Conservation (phyloP, 2,888 invertebrate genomes). For the Dasypogon diadema region DNA sequence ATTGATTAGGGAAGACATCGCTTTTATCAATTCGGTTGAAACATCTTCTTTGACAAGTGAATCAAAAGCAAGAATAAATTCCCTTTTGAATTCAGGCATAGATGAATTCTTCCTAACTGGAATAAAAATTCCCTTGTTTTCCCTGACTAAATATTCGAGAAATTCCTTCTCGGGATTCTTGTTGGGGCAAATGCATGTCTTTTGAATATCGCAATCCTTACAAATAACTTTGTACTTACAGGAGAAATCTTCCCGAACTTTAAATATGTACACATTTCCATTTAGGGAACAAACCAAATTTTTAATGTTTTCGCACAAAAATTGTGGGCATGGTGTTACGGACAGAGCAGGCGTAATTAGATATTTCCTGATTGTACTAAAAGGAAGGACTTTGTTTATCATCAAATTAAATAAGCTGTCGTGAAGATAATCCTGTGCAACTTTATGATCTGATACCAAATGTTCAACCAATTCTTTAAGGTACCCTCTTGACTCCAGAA, state of each 20-base stretch:
- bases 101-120: background rate
- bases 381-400: slow-evolving; percentile 33
- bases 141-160: slow-evolving; percentile 4
- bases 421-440: background rate
- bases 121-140: slow-evolving; percentile 11
- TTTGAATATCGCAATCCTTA: slow-evolving; percentile 21
- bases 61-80: slow-evolving; percentile 17
- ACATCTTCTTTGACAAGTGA: background rate
- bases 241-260: slow-evolving; percentile 9
- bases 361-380: slow-evolving; percentile 16
- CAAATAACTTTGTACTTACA: slow-evolving; percentile 49
- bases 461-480: slow-evolving; percentile 25
- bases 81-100: background rate
- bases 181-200: background rate
- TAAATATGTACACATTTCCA: slow-evolving; percentile 31
- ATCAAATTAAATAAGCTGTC: slow-evolving; percentile 48
- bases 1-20: slow-evolving; percentile 48
- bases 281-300: slow-evolving; percentile 21
- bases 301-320: slow-evolving; percentile 41
- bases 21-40: slow-evolving; percentile 29
- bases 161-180: slow-evolving; percentile 9
- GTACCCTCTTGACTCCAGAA: slow-evolving; percentile 12
- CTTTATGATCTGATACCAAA: slow-evolving; percentile 1
- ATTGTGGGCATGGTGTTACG: background rate
- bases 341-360: slow-evolving; percentile 8